A percentile compares a stretch with the other conserved stretches of the same genome.
phyloP scores from a whole-genome alignment of 53 echinoderm and acorn worm species.

The Temnopleurus reevesii region DNA sequence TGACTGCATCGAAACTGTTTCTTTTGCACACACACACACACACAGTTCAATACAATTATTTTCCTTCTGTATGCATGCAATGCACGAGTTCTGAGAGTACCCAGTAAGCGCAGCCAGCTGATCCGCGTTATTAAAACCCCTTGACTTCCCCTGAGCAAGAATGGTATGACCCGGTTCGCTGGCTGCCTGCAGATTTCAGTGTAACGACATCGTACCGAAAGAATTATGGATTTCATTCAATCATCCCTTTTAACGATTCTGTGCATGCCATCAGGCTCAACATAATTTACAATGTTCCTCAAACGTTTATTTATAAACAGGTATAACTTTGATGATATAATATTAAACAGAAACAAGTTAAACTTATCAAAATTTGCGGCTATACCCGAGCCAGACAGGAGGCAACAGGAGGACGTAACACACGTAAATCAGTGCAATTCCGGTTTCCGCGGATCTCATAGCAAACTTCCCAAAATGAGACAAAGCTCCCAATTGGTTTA shows the following conservation, averaged over 20 bases:
- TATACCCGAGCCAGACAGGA: background rate
- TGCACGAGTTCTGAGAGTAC: slow-evolving; percentile 7
- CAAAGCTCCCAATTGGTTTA: background rate
- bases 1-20: too few relatives aligned
- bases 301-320: slow-evolving; percentile 21
- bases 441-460: background rate
- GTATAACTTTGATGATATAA: background rate
- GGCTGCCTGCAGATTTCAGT: slow-evolving; percentile 5
- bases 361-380: background rate
- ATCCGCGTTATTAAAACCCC: slow-evolving; percentile 31
- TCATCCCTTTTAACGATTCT: slow-evolving; percentile 17
- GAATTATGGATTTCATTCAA: background rate
- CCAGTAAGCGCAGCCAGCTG: background rate
- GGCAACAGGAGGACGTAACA: background rate
- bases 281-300: background rate
- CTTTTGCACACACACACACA: too few relatives aligned
- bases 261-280: background rate
- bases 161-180: background rate
- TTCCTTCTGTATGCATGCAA: slow-evolving; percentile 24
- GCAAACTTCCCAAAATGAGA: background rate
- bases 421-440: background rate
- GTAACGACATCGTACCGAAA: too few relatives aligned
- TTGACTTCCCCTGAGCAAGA: slow-evolving; percentile 16
- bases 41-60: background rate
- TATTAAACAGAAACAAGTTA: background rate